Conservation (phyloP, 2,113 vertebrate genomes). For the Talpa occidentalis region DNA sequence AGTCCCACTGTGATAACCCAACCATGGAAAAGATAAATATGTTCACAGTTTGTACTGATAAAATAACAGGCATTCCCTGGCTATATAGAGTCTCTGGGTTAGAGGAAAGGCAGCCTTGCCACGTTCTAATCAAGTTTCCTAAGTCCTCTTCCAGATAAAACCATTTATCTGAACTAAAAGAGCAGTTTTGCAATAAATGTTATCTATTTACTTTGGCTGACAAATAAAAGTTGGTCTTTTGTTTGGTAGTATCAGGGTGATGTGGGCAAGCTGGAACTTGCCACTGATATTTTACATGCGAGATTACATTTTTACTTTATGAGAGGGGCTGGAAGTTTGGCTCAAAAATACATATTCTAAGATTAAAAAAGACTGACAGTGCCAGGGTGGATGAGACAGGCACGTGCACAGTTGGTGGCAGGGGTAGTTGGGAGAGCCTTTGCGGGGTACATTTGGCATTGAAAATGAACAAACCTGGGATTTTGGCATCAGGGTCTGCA, state of each 20-base stretch:
- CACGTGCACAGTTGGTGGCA: neutral
- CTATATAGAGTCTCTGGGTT: neutral
- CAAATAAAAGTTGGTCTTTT: neutral
- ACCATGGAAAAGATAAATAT: neutral
- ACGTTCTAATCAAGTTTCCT: neutral
- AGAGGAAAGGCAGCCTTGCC: neutral
- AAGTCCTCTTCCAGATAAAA: neutral
- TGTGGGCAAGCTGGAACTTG: constrained; percentile 42
- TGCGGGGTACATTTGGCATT: neutral
- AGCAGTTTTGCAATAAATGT: neutral
- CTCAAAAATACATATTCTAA: neutral
- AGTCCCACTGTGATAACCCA: neutral
- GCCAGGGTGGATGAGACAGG: neutral
- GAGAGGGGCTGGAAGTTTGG: neutral
- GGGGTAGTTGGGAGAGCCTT: neutral
- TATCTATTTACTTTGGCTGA: constrained; percentile 45
- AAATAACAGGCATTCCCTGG: neutral
- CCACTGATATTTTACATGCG: neutral
- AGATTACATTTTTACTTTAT: neutral
- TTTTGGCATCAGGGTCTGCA: neutral
- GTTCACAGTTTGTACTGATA: neutral
- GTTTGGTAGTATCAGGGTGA: neutral
- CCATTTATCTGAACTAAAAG: neutral
- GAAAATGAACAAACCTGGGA: neutral
- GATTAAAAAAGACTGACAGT: neutral